Conservation (phyloP, 2,797 vertebrate species). For the Micrastur ruficollis region DNA sequence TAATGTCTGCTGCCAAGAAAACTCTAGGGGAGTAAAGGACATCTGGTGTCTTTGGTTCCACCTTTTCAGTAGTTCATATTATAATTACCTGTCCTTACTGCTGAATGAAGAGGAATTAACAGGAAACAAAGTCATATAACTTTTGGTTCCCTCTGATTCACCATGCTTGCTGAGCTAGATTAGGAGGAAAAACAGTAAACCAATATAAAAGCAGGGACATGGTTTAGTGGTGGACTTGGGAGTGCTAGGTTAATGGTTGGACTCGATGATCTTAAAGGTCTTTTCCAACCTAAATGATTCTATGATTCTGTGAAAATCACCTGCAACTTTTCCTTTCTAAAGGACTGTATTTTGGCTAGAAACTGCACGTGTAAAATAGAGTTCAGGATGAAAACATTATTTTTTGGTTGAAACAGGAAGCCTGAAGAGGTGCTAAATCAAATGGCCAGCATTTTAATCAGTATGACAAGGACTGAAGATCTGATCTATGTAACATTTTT, state of each 20-base stretch:
- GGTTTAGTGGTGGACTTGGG: too few species aligned
- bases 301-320: neutral
- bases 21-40: neutral
- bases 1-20: neutral
- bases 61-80: neutral
- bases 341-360: neutral
- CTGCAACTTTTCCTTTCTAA: neutral
- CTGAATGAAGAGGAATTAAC: neutral
- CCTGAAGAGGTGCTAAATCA: neutral
- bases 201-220: neutral
- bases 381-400: neutral
- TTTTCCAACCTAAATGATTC: too few species aligned
- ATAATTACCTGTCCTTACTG: neutral
- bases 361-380: neutral
- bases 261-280: too few species aligned
- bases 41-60: neutral
- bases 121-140: neutral
- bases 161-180: neutral
- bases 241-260: too few species aligned
- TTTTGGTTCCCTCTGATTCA: neutral
- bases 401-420: neutral
- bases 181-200: neutral
- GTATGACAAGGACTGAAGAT: neutral
- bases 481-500: neutral
- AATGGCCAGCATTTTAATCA: neutral